These are phyloP conservation scores for Takifugu rubripes DNA, from an alignment of 2,797 vertebrate species.

Conservation along the genomic window DNA sequence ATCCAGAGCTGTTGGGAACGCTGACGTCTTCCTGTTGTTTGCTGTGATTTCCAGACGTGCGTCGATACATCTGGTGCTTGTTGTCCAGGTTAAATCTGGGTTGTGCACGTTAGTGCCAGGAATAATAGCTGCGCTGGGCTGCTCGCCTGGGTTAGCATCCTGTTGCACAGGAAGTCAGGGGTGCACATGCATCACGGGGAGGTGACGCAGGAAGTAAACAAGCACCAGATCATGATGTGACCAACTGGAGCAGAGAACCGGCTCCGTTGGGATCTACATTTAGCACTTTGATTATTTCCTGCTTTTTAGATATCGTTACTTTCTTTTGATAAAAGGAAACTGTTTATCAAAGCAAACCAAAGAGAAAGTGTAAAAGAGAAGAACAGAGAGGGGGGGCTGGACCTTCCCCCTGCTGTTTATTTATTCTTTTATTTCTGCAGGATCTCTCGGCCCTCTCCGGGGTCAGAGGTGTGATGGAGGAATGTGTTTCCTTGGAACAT, in stretches of 20 bases:
- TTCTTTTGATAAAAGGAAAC: background rate
- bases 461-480: conserved; percentile 67
- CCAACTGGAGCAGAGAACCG: too few species aligned
- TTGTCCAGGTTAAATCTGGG: conserved; percentile 13
- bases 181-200: conserved; percentile 48
- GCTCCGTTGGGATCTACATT: too few species aligned
- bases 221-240: conserved; percentile 36
- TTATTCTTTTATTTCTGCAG: conserved; percentile 65
- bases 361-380: conserved; percentile 6
- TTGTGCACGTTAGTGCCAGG: conserved; percentile 42
- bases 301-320: background rate
- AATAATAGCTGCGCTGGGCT: conserved; percentile 41
- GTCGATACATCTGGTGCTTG: conserved; percentile 15
- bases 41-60: too few species aligned
- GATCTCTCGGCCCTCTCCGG: conserved; percentile 54
- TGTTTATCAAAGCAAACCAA: background rate
- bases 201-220: conserved; percentile 59
- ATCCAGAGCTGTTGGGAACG: too few species aligned
- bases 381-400: conserved; percentile 32
- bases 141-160: conserved; percentile 55
- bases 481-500: conserved; percentile 70
- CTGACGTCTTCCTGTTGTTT: too few species aligned
- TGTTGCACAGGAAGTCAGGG: conserved; percentile 64
- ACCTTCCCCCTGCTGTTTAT: conserved; percentile 57
- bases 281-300: background rate